phyloP scores from a whole-genome alignment of 2,888 invertebrate species.

The Reticulitermes lucifugus region DNA sequence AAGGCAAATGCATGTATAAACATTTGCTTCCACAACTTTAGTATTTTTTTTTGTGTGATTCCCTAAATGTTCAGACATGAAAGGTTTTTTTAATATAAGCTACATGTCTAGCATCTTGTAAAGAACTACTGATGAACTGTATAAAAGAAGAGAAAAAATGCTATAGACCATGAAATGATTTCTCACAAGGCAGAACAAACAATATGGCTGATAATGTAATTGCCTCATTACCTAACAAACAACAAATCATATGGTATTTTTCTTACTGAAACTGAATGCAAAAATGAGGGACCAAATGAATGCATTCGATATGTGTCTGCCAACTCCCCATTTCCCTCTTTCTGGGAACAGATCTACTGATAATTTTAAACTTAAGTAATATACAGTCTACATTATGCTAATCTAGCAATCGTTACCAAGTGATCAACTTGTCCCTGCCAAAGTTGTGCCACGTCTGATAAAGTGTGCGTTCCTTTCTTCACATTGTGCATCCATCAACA shows the following conservation, averaged over 20 bases:
- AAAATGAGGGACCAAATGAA: conserved; percentile 32
- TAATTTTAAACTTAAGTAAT: neutral
- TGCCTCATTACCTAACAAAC: neutral
- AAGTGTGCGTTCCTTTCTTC: conserved; percentile 17
- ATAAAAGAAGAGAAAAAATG: neutral
- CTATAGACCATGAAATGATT: neutral
- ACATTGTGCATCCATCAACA: neutral
- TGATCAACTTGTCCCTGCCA: neutral
- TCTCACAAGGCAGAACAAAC: conserved; percentile 15
- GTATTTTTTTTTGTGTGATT: conserved; percentile 9
- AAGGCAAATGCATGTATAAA: conserved; percentile 33
- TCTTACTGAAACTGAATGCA: neutral
- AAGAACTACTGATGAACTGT: neutral
- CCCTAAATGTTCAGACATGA: conserved; percentile 41
- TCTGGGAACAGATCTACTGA: neutral
- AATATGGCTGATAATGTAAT: neutral
- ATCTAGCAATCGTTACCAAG: conserved; percentile 25
- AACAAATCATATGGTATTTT: neutral
- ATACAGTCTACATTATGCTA: conserved; percentile 8
- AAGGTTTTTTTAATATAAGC: conserved; percentile 13
- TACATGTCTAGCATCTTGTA: conserved; percentile 1
- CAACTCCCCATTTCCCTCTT: conserved; percentile 12
- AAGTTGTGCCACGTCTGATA: neutral
- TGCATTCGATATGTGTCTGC: conserved; percentile 36
- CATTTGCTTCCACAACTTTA: conserved; percentile 40